Evolutionary conservation across 1,140 invertebrate genomes (phyloP).

Genomic region (Drosophila tropicalis): DNA sequence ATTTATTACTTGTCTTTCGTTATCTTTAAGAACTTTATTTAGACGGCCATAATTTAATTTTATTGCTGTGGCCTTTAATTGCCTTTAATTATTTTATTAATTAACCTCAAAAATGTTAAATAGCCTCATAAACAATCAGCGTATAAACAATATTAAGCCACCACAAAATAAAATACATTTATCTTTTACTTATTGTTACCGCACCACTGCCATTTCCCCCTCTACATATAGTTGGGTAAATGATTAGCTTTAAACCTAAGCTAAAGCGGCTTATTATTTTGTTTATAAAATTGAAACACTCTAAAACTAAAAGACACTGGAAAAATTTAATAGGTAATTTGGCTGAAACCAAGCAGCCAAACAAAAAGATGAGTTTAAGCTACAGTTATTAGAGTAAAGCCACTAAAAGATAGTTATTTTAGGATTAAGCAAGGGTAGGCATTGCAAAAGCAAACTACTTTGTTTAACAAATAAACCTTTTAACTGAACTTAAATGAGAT

Average conservation of each 20-base stretch:
- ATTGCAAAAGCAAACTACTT: no score
- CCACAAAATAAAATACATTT: conserved; percentile 52
- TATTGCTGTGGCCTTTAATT: conserved; percentile 7
- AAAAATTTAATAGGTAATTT: no score
- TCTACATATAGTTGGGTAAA: not conserved
- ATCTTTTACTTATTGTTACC: conserved; percentile 52
- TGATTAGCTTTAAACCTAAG: not conserved
- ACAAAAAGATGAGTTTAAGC: no score
- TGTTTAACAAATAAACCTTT: no score
- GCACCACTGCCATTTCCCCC: not conserved
- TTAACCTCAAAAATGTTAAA: conserved; percentile 24
- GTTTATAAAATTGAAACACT: not conserved
- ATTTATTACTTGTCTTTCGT: conserved; percentile 22
- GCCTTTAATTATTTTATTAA: conserved; percentile 38
- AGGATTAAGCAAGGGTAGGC: no score
- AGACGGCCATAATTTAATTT: conserved; percentile 6
- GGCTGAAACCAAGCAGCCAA: no score
- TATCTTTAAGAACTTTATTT: conserved; percentile 3
- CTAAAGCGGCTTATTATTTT: not conserved
- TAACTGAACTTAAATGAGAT: no score
- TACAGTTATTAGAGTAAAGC: no score
- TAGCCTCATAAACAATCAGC: conserved; percentile 41
- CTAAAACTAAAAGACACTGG: not conserved
- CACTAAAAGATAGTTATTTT: no score
- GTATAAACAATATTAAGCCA: conserved; percentile 38